phyloP scores from a whole-genome alignment of 2,113 vertebrate genomes.

The Parus major region DNA sequence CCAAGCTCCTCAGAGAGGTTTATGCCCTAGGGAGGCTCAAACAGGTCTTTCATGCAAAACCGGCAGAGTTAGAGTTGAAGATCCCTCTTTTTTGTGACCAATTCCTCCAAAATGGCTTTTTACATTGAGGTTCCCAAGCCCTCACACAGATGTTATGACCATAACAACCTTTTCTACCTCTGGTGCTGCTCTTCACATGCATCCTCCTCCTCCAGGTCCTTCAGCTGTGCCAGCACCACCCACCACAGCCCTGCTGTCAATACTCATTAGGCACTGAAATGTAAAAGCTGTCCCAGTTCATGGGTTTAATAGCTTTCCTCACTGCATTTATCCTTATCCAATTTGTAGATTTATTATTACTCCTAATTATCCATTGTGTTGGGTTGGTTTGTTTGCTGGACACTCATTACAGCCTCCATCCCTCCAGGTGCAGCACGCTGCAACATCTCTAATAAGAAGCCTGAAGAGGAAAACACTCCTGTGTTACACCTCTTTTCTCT shows the following conservation, averaged over 20 bases:
- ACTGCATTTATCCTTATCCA: slow-evolving; percentile 8
- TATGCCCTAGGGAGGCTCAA: background rate
- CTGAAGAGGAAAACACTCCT: background rate
- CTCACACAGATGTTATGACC: background rate
- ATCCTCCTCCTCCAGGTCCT: background rate
- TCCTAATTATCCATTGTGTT: slow-evolving; percentile 20
- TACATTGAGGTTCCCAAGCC: background rate
- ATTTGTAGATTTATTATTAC: slow-evolving; percentile 29
- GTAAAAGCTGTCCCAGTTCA: slow-evolving; percentile 22
- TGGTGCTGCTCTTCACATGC: rapidly evolving
- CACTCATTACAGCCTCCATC: background rate
- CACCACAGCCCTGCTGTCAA: slow-evolving; percentile 4
- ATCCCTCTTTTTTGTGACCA: background rate
- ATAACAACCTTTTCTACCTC: background rate
- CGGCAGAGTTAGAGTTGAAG: background rate
- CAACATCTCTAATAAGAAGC: background rate
- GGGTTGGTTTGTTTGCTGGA: background rate
- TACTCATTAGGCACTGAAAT: background rate
- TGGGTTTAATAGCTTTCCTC: slow-evolving; percentile 37
- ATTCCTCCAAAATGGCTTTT: background rate
- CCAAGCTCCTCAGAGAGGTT: background rate
- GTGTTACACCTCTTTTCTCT: background rate
- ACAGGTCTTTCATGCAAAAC: background rate
- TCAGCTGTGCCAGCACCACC: background rate
- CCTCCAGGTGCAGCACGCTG: background rate